Evolutionary conservation across 53 echinoderm and acorn worm genomes (phyloP).

Genomic region (Zoroaster sp.): DNA sequence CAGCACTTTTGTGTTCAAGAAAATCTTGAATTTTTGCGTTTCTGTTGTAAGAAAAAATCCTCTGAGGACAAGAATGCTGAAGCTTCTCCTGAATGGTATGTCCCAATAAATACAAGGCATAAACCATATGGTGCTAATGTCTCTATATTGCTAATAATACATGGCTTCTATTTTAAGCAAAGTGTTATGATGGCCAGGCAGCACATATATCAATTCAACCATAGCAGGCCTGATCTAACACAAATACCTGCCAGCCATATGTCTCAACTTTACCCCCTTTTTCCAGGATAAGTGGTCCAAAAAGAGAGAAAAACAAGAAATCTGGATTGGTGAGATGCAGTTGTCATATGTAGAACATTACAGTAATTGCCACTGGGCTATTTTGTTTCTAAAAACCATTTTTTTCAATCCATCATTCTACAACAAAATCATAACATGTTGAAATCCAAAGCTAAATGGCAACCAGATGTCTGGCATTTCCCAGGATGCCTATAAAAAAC

Average conservation of each 20-base stretch:
- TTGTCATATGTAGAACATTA: neutral
- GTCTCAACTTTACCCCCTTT: neutral
- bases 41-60: neutral
- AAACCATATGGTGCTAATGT: neutral
- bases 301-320: neutral
- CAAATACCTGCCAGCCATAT: constrained; percentile 1
- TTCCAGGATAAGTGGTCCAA: neutral
- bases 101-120: neutral
- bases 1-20: neutral
- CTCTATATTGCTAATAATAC: neutral
- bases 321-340: neutral
- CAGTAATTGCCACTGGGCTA: neutral
- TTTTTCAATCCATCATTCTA: neutral
- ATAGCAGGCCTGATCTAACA: neutral
- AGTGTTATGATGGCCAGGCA: neutral
- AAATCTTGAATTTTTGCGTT: neutral
- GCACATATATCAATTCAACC: neutral
- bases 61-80: too few relatives aligned
- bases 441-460: neutral
- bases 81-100: too few relatives aligned
- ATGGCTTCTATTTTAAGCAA: neutral
- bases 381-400: neutral
- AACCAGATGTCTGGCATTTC: neutral
- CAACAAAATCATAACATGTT: constrained; percentile 3
- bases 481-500: neutral